Conservation (phyloP, 2,888 invertebrate genomes). For the Acanthosepion esculentum region DNA sequence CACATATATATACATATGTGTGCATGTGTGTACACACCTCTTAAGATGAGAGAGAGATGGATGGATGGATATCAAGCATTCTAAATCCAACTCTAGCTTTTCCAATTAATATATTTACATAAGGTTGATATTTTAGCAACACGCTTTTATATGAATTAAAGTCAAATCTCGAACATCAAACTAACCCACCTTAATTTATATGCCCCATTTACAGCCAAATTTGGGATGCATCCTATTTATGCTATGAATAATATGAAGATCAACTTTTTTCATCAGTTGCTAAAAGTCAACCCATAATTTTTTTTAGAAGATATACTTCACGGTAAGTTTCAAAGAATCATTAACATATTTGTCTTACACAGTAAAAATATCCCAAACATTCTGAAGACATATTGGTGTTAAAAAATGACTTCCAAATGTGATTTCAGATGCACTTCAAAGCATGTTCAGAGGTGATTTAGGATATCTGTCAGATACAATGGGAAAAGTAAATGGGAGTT, state of each 20-base stretch:
- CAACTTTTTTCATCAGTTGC: background rate
- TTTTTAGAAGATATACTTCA: background rate
- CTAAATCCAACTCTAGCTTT: too few relatives aligned
- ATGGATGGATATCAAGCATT: too few relatives aligned
- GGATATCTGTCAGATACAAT: background rate
- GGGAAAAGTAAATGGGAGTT: background rate
- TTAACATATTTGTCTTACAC: background rate
- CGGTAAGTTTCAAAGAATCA: background rate
- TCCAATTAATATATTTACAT: too few relatives aligned
- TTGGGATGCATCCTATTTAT: too few relatives aligned
- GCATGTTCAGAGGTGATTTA: background rate
- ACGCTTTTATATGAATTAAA: too few relatives aligned
- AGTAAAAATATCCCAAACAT: background rate
- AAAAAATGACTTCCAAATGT: background rate
- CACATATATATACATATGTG: too few relatives aligned
- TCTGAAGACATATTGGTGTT: background rate
- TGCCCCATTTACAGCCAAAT: too few relatives aligned
- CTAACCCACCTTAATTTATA: too few relatives aligned
- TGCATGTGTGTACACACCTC: too few relatives aligned
- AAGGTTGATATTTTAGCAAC: too few relatives aligned
- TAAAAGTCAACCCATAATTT: background rate
- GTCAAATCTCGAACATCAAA: too few relatives aligned
- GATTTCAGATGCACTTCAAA: constrained; percentile 33
- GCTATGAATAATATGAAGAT: background rate
- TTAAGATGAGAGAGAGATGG: too few relatives aligned